A percentile compares a stretch with the other conserved stretches of the same genome.
These are phyloP conservation scores for Chamaea fasciata DNA, from an alignment of 2,113 vertebrate genomes.

Conservation along the genomic window DNA sequence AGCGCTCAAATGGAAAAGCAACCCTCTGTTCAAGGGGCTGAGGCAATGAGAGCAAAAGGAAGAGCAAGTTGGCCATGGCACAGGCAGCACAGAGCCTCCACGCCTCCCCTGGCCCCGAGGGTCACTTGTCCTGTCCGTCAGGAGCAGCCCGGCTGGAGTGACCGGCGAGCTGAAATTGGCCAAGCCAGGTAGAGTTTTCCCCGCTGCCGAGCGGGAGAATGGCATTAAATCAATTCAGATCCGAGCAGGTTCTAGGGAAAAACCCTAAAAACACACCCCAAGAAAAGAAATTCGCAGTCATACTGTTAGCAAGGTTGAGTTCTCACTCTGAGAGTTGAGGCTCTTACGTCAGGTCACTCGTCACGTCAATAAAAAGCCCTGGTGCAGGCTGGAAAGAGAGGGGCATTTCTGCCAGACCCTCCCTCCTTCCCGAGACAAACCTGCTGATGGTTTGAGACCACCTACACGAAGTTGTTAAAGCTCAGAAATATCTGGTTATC, in stretches of 20 bases:
- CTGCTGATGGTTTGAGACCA: background rate
- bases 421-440: background rate
- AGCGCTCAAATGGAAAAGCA: slow-evolving; percentile 11
- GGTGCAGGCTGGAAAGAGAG: slow-evolving; percentile 24
- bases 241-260: slow-evolving; percentile 32
- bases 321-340: slow-evolving; percentile 23
- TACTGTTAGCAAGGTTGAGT: slow-evolving; percentile 12
- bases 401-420: background rate
- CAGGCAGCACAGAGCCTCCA: background rate
- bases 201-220: background rate
- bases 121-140: background rate
- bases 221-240: slow-evolving; percentile 49
- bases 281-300: slow-evolving; percentile 26
- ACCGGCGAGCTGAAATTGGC: background rate
- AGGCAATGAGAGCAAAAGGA: slow-evolving; percentile 35
- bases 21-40: background rate
- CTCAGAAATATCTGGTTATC: background rate
- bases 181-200: slow-evolving; percentile 8
- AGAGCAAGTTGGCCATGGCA: background rate
- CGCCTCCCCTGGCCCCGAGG: background rate
- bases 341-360: slow-evolving; percentile 16
- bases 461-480: slow-evolving; percentile 24
- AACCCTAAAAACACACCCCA: slow-evolving; percentile 40
- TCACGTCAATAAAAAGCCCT: background rate
- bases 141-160: background rate